phyloP scores from a whole-genome alignment of 2,797 vertebrate species.

The Melopsittacus undulatus region DNA sequence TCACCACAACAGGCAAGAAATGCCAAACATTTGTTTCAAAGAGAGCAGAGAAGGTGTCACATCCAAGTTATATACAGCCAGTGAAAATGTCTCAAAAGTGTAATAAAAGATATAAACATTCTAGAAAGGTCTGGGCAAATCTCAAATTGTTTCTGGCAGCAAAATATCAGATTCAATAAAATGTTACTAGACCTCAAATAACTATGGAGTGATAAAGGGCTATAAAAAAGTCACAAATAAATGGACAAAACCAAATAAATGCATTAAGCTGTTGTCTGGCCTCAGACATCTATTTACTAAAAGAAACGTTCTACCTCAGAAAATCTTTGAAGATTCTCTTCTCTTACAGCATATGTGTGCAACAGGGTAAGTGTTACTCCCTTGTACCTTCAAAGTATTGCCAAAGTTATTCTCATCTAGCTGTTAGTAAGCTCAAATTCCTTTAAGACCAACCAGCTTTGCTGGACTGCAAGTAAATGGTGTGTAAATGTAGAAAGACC shows the following conservation, averaged over 20 bases:
- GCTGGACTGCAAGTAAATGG: not conserved
- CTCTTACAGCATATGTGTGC: not conserved
- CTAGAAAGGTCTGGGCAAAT: not conserved
- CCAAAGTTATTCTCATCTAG: not conserved
- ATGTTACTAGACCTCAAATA: not conserved
- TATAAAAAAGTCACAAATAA: not conserved
- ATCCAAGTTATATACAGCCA: not conserved
- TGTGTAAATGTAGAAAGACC: not conserved
- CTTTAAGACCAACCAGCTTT: not conserved
- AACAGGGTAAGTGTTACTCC: not conserved
- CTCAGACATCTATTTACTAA: not conserved
- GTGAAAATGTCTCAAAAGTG: not conserved
- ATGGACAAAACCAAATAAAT: not conserved
- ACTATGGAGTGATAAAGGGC: not conserved
- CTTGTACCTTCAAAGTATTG: not conserved
- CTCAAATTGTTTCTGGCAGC: not conserved
- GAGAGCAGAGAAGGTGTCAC: rapidly evolving
- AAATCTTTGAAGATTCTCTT: not conserved
- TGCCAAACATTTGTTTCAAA: not conserved
- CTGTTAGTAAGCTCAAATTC: not conserved
- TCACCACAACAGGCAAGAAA: not conserved
- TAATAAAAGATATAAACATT: not conserved
- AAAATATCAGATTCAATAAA: not conserved
- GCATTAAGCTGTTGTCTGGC: not conserved
- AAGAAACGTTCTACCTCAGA: not conserved